Conservation (phyloP, 2,888 invertebrate genomes). For the Pammene fasciana region DNA sequence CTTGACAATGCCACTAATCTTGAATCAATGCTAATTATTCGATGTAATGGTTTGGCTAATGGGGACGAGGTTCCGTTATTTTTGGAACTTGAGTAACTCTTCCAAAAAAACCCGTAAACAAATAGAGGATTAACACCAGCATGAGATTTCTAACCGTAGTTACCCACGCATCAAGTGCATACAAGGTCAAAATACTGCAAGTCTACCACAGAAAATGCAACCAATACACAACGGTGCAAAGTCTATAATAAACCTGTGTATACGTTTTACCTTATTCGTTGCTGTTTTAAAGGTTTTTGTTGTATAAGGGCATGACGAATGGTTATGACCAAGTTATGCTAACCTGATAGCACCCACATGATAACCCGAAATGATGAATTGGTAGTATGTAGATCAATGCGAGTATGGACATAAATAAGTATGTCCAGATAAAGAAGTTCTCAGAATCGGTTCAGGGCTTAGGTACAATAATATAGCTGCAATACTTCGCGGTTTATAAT, state of each 20-base stretch:
- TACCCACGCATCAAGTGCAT: slow-evolving; percentile 18
- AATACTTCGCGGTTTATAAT: no score
- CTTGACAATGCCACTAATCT: not conserved
- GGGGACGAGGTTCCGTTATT: slow-evolving; percentile 2
- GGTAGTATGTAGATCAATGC: slow-evolving; percentile 10
- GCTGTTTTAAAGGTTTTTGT: not conserved
- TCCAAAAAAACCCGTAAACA: not conserved
- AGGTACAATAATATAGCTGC: not conserved
- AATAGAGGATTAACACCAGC: not conserved
- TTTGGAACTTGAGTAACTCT: not conserved
- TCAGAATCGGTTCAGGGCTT: not conserved
- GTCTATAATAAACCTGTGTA: not conserved
- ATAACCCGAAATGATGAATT: slow-evolving; percentile 16
- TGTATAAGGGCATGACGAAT: slow-evolving; percentile 32
- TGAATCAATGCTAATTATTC: no score
- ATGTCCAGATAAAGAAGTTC: slow-evolving; percentile 6
- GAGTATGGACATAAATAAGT: not conserved
- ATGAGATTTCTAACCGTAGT: slow-evolving; percentile 2
- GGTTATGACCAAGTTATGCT: slow-evolving; percentile 21
- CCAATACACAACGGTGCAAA: not conserved
- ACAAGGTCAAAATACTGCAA: not conserved
- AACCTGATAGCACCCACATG: slow-evolving; percentile 34
- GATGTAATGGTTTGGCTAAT: no score
- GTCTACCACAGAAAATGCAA: not conserved
- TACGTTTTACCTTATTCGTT: not conserved